Evolutionary conservation across 1,140 invertebrate species (phyloP).

Genomic region (Bemisia tabaci): DNA sequence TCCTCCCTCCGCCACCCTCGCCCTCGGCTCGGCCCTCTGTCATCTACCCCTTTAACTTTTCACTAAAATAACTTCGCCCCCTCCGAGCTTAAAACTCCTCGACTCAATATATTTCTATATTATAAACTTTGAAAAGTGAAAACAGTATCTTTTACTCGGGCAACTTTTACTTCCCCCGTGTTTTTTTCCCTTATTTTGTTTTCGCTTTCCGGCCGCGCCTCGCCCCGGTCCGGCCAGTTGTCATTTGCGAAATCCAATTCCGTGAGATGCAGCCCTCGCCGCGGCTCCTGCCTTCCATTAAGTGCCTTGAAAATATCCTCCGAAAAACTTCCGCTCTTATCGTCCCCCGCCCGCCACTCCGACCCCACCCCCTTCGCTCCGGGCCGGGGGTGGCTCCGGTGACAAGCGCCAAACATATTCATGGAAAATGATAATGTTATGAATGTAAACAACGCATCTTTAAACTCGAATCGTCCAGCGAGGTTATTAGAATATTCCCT

Average conservation of each 20-base stretch:
- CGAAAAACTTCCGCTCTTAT: background rate
- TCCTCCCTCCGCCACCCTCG: background rate
- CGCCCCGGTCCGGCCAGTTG: background rate
- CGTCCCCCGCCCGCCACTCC: no score
- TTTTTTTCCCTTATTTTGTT: background rate
- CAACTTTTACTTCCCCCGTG: background rate
- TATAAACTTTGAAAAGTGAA: background rate
- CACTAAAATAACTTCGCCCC: background rate
- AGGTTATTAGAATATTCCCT: no score
- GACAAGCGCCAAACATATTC: background rate
- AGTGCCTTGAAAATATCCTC: background rate
- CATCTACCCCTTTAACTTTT: background rate
- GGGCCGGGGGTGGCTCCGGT: background rate
- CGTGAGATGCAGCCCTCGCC: background rate
- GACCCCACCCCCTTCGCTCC: background rate
- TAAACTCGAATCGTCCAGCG: no score
- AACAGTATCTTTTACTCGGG: background rate
- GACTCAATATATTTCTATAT: background rate
- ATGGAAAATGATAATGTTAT: background rate
- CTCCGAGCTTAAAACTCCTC: background rate
- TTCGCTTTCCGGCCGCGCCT: background rate
- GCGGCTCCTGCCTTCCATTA: background rate
- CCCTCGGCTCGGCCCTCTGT: background rate
- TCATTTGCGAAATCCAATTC: background rate
- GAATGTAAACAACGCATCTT: background rate